These are phyloP conservation scores for Netelia virgata DNA, from an alignment of 2,888 invertebrate genomes.

Conservation along the genomic window DNA sequence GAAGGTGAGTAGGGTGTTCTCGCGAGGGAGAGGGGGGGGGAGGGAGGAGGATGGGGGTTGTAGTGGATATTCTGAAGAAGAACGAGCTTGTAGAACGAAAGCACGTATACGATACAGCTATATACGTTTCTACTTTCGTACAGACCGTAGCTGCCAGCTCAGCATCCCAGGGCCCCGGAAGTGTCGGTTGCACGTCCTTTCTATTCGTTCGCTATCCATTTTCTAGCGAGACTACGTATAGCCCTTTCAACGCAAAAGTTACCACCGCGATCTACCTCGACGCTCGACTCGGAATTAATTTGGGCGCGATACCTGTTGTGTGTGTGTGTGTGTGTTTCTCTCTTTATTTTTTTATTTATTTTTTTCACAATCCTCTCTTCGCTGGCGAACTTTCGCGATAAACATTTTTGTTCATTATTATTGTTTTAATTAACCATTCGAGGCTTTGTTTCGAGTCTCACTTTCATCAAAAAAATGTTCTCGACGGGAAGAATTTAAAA, in stretches of 20 bases:
- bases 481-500: no score
- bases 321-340: no score
- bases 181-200: constrained; percentile 39
- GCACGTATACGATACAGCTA: constrained; percentile 7
- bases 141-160: background rate
- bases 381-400: background rate
- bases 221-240: constrained; percentile 4
- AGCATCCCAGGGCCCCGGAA: constrained; percentile 29
- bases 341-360: background rate
- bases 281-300: background rate
- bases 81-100: constrained; percentile 48
- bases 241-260: constrained; percentile 11
- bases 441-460: background rate
- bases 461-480: background rate
- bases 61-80: constrained; percentile 35
- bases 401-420: background rate
- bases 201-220: constrained; percentile 36
- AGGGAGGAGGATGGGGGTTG: constrained; percentile 31
- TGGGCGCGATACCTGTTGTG: no score
- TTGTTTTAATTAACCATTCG: background rate
- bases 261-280: background rate
- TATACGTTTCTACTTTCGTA: constrained; percentile 21
- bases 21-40: constrained; percentile 41
- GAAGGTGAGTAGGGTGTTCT: constrained; percentile 34
- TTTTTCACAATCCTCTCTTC: background rate